phyloP scores from a whole-genome alignment of 1,140 invertebrate species.

The Sitodiplosis mosellana region DNA sequence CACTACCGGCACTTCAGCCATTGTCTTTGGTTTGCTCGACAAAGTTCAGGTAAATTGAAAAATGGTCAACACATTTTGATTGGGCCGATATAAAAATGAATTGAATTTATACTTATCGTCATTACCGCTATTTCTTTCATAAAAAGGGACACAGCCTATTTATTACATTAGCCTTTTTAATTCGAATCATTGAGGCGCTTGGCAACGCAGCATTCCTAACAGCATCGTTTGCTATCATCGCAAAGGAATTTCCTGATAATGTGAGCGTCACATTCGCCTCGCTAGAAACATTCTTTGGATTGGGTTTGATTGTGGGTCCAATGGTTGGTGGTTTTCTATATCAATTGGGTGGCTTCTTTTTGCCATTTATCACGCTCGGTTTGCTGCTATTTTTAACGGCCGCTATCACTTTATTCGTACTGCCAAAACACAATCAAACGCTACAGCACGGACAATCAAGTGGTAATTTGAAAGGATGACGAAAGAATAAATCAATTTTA shows the following conservation, averaged over 20 bases:
- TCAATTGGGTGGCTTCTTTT: conserved; percentile 59
- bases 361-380: conserved; percentile 74
- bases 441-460: not conserved
- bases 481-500: not conserved
- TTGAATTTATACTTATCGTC: not conserved
- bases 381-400: conserved; percentile 54
- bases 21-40: conserved; percentile 47
- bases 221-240: conserved; percentile 80
- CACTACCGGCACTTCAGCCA: conserved; percentile 63
- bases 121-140: not conserved
- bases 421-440: conserved; percentile 34
- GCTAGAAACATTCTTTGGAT: conserved; percentile 75
- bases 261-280: conserved; percentile 77
- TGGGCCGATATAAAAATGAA: not conserved
- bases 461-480: not conserved
- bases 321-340: conserved; percentile 68
- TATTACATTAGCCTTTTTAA: conserved; percentile 66
- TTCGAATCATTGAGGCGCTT: conserved; percentile 77
- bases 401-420: conserved; percentile 49
- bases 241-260: conserved; percentile 80
- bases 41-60: conserved; percentile 1
- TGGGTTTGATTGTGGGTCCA: conserved; percentile 73
- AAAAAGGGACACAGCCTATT: conserved; percentile 62
- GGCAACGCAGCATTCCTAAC: conserved; percentile 85
- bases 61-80: not conserved